Conservation (phyloP, 2,888 invertebrate genomes). For the Protonemura montana region DNA sequence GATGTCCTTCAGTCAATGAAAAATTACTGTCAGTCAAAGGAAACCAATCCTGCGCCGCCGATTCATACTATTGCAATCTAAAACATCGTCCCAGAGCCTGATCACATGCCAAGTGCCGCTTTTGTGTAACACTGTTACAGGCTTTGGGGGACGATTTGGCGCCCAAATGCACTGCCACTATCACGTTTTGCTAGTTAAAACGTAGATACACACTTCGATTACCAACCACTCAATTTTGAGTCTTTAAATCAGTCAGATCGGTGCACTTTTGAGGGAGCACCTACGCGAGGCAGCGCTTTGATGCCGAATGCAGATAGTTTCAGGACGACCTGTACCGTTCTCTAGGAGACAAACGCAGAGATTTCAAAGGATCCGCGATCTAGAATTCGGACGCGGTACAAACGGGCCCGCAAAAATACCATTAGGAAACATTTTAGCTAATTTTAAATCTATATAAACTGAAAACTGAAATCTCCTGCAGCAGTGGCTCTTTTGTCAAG, state of each 20-base stretch:
- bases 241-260: too few species aligned
- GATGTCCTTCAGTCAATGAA: constrained; percentile 40
- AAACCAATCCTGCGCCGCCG: constrained; percentile 34
- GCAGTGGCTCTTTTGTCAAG: constrained; percentile 17
- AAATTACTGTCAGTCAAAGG: constrained; percentile 39
- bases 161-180: too few species aligned
- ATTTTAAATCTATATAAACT: constrained; percentile 38
- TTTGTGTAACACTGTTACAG: too few species aligned
- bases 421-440: constrained; percentile 39
- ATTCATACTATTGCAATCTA: background rate
- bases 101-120: background rate
- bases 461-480: constrained; percentile 31
- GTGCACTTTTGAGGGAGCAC: too few species aligned
- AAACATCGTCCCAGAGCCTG: constrained; percentile 3
- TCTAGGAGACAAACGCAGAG: constrained; percentile 24
- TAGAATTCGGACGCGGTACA: background rate
- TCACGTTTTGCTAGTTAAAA: too few species aligned
- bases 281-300: too few species aligned
- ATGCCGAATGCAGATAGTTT: constrained; percentile 2
- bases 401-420: constrained; percentile 34
- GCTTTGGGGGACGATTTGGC: too few species aligned
- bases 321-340: background rate
- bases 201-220: too few species aligned
- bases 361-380: constrained; percentile 37
- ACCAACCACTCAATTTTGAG: too few species aligned